Conservation (phyloP, 2,888 invertebrate species). For the Elegia similella region DNA sequence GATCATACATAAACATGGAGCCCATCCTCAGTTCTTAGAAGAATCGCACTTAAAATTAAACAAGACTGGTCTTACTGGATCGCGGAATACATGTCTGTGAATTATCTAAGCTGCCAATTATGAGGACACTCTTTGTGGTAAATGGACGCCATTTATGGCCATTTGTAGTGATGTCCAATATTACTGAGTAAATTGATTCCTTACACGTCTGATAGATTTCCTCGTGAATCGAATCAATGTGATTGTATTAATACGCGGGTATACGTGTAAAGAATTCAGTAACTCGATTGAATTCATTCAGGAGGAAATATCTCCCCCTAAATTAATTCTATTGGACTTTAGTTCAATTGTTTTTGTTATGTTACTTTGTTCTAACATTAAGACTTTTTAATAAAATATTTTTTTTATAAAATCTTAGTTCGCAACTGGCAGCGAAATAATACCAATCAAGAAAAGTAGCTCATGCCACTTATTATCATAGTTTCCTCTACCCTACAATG, state of each 20-base stretch:
- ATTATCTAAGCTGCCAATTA: slow-evolving; percentile 12
- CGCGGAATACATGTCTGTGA: slow-evolving; percentile 1
- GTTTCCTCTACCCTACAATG: background rate
- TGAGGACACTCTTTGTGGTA: slow-evolving; percentile 8
- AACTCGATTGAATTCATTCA: too few relatives aligned
- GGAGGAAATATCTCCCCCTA: too few relatives aligned
- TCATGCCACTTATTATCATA: background rate
- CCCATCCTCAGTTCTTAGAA: background rate
- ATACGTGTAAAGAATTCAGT: too few relatives aligned
- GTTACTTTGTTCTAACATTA: too few relatives aligned
- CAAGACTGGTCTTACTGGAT: slow-evolving; percentile 7
- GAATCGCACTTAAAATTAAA: background rate
- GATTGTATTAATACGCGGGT: background rate
- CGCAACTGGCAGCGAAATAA: background rate
- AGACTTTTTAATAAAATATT: too few relatives aligned
- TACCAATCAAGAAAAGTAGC: background rate
- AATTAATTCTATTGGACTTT: too few relatives aligned
- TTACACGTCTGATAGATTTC: background rate
- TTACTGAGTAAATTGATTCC: slow-evolving; percentile 5
- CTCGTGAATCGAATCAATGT: background rate
- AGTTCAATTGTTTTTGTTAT: too few relatives aligned
- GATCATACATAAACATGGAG: too few relatives aligned
- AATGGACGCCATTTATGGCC: slow-evolving; percentile 6
- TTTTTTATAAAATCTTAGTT: too few relatives aligned
- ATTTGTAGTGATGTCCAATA: slow-evolving; percentile 7